These are phyloP conservation scores for Pseudomyrmex pallidus DNA, from an alignment of 1,140 invertebrate species.

Conservation along the genomic window DNA sequence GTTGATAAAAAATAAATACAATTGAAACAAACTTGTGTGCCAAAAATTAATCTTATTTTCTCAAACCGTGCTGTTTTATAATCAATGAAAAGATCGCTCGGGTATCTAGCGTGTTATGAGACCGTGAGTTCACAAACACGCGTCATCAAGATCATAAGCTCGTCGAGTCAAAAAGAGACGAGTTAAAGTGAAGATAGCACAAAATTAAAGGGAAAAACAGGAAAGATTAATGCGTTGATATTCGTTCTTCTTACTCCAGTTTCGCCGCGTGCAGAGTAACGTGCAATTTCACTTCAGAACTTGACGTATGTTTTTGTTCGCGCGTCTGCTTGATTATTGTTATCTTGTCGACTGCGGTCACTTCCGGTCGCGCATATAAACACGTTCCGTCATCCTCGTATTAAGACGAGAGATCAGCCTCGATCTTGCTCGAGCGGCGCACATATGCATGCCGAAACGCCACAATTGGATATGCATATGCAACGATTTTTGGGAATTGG, in stretches of 20 bases:
- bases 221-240: slow-evolving; percentile 30
- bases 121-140: not conserved
- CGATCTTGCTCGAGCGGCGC: not conserved
- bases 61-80: not conserved
- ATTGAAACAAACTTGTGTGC: too few relatives aligned
- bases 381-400: not conserved
- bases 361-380: slow-evolving; percentile 54
- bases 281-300: slow-evolving; percentile 59
- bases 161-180: not conserved
- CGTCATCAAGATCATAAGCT: slow-evolving; percentile 41
- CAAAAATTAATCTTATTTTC: slow-evolving; percentile 8
- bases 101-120: not conserved
- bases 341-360: slow-evolving; percentile 45
- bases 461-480: slow-evolving; percentile 48
- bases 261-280: not conserved
- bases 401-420: slow-evolving; percentile 21
- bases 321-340: slow-evolving; percentile 59
- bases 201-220: slow-evolving; percentile 15
- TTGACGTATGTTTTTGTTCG: slow-evolving; percentile 1
- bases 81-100: slow-evolving; percentile 3
- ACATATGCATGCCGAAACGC: not conserved
- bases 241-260: not conserved
- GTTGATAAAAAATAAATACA: too few relatives aligned
- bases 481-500: slow-evolving; percentile 57
- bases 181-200: slow-evolving; percentile 20